phyloP scores from a whole-genome alignment of 2,113 vertebrate genomes.

The Zosterops borbonicus region DNA sequence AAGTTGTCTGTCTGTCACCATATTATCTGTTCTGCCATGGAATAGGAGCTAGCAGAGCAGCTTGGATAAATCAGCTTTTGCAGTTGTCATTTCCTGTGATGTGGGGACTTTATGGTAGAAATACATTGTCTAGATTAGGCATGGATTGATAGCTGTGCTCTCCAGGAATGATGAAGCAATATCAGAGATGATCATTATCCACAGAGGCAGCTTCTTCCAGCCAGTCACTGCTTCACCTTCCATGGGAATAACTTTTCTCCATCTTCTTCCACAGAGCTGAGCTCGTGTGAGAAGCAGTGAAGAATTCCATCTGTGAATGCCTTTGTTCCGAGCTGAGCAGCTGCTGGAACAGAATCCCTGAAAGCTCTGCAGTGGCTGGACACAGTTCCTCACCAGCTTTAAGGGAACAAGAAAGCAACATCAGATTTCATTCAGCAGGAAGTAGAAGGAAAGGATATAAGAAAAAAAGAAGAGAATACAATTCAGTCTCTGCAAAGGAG shows the following conservation, averaged over 20 bases:
- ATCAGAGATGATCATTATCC: slow-evolving; percentile 11
- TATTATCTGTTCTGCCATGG: slow-evolving; percentile 20
- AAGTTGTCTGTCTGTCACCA: slow-evolving; percentile 47
- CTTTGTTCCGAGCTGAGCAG: background rate
- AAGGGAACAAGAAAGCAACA: background rate
- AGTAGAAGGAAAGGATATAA: background rate
- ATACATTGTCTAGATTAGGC: slow-evolving; percentile 29
- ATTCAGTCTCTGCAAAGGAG: background rate
- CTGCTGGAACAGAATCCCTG: background rate
- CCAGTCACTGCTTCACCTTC: background rate
- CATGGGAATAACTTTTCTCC: background rate
- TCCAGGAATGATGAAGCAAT: slow-evolving; percentile 14
- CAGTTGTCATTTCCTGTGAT: slow-evolving; percentile 25
- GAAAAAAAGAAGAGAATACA: background rate
- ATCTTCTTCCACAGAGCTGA: background rate
- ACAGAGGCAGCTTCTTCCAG: background rate
- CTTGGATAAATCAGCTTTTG: slow-evolving; percentile 53
- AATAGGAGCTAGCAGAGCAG: slow-evolving; percentile 15
- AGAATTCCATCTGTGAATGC: background rate
- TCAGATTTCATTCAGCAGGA: background rate
- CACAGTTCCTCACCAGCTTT: background rate
- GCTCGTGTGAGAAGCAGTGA: background rate
- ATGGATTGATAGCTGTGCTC: slow-evolving; percentile 24
- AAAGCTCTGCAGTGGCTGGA: background rate
- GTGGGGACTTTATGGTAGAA: background rate